A percentile compares a stretch with the other conserved stretches of the same genome.
Evolutionary conservation across 2,888 invertebrate species (phyloP).

Genomic region (Isoperla grammatica): DNA sequence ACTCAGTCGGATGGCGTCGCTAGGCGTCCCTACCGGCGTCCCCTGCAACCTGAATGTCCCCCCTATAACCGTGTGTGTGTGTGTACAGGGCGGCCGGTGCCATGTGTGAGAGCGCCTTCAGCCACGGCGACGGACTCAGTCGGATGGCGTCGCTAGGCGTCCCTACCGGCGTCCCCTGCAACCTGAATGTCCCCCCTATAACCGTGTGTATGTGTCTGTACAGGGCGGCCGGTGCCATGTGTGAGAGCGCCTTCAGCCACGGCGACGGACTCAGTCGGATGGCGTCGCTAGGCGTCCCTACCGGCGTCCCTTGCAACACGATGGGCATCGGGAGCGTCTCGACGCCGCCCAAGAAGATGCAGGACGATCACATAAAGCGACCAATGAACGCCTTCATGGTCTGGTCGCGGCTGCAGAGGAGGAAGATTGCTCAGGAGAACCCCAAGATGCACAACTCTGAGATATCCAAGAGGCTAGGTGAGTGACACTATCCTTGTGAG

Average conservation of each 20-base stretch:
- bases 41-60: no score
- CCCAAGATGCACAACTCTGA: slow-evolving; percentile 99
- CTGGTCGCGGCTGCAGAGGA: slow-evolving; percentile 86
- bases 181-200: no score
- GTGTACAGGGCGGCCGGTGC: slow-evolving; percentile 65
- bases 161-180: no score
- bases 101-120: slow-evolving; percentile 64
- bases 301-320: slow-evolving; percentile 49
- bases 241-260: slow-evolving; percentile 55
- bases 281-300: slow-evolving; percentile 54
- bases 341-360: slow-evolving; percentile 54
- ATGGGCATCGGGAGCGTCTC: slow-evolving; percentile 45
- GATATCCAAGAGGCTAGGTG: slow-evolving; percentile 87
- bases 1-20: slow-evolving; percentile 39
- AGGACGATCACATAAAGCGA: slow-evolving; percentile 86
- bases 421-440: slow-evolving; percentile 96
- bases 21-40: no score
- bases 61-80: no score
- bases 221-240: slow-evolving; percentile 71
- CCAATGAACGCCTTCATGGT: slow-evolving; percentile 99
- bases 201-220: no score
- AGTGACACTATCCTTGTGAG: slow-evolving; percentile 43
- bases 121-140: slow-evolving; percentile 38
- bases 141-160: slow-evolving; percentile 50
- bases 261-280: slow-evolving; percentile 39